Evolutionary conservation across 2,113 vertebrate species (phyloP).

Genomic region (Syngnathus typhle): DNA sequence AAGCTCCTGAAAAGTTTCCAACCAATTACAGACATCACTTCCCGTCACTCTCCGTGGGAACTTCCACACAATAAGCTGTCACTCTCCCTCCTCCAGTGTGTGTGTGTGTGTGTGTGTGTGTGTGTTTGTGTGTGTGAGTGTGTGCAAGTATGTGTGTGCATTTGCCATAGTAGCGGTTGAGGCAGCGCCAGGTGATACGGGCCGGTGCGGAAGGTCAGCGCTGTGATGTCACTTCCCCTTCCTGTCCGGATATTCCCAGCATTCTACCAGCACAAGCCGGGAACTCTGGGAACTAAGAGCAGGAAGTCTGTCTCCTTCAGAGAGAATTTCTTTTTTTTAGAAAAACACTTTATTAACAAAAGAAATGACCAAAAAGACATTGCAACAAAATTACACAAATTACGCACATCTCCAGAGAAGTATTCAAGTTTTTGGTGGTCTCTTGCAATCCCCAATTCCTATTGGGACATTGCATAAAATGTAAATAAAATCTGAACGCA

Average conservation of each 20-base stretch:
- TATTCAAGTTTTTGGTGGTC: background rate
- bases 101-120: background rate
- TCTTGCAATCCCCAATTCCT: too few species aligned
- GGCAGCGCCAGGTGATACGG: constrained; percentile 70
- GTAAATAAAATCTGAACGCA: too few species aligned
- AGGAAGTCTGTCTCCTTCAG: constrained; percentile 67
- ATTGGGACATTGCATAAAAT: too few species aligned
- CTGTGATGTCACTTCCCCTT: constrained; percentile 74
- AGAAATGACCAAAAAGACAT: constrained; percentile 1
- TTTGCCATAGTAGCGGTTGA: constrained; percentile 17
- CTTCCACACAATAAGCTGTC: background rate
- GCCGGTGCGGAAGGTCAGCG: constrained; percentile 69
- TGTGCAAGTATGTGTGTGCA: background rate
- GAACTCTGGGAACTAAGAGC: constrained; percentile 70
- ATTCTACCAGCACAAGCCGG: constrained; percentile 71
- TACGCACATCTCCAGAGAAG: background rate
- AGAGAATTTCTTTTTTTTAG: background rate
- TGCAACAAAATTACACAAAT: background rate
- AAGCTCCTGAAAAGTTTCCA: constrained; percentile 34
- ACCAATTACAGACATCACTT: constrained; percentile 36
- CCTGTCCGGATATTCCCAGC: constrained; percentile 79
- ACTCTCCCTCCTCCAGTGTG: constrained; percentile 7
- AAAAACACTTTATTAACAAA: background rate
- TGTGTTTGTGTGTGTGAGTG: constrained; percentile 5
- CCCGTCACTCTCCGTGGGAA: constrained; percentile 45